Conservation (phyloP, 1,140 invertebrate species). For the Bradysia coprophila region DNA sequence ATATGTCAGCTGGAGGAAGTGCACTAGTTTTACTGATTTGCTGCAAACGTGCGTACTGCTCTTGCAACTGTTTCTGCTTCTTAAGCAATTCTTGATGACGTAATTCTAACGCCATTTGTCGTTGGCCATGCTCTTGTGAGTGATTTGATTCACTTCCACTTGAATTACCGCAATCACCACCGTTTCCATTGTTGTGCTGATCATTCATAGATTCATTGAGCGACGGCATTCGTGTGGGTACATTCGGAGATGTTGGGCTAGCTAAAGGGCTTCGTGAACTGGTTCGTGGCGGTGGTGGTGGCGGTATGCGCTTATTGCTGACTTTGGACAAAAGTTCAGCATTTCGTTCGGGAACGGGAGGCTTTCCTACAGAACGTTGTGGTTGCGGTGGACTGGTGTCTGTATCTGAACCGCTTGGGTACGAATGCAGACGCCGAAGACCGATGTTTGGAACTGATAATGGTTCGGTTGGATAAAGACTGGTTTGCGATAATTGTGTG, state of each 20-base stretch:
- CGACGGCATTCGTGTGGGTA: conserved; percentile 30
- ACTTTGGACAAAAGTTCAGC: conserved; percentile 44
- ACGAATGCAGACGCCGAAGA: conserved; percentile 49
- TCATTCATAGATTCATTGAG: conserved; percentile 9
- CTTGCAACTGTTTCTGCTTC: conserved; percentile 71
- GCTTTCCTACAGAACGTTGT: conserved; percentile 32
- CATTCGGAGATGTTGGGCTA: conserved; percentile 43
- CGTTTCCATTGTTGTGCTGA: conserved; percentile 3
- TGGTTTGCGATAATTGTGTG: conserved; percentile 23
- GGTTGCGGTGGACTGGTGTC: conserved; percentile 44
- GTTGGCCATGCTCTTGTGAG: conserved; percentile 39
- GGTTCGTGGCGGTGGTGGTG: conserved; percentile 67
- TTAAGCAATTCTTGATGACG: conserved; percentile 69
- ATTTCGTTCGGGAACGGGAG: conserved; percentile 59
- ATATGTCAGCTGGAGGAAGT: conserved; percentile 35
- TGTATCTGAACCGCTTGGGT: conserved; percentile 53
- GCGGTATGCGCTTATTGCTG: conserved; percentile 53
- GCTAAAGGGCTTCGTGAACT: conserved; percentile 62
- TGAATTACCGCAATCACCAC: conserved; percentile 13
- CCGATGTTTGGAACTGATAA: conserved; percentile 27
- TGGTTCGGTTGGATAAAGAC: conserved; percentile 16
- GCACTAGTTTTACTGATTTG: conserved; percentile 59
- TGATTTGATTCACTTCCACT: conserved; percentile 50
- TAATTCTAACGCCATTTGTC: conserved; percentile 61
- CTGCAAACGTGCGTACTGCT: conserved; percentile 72